A percentile compares a stretch with the other conserved stretches of the same genome.
Conservation (phyloP, 2,888 invertebrate genomes). For the Andrena fulva region DNA sequence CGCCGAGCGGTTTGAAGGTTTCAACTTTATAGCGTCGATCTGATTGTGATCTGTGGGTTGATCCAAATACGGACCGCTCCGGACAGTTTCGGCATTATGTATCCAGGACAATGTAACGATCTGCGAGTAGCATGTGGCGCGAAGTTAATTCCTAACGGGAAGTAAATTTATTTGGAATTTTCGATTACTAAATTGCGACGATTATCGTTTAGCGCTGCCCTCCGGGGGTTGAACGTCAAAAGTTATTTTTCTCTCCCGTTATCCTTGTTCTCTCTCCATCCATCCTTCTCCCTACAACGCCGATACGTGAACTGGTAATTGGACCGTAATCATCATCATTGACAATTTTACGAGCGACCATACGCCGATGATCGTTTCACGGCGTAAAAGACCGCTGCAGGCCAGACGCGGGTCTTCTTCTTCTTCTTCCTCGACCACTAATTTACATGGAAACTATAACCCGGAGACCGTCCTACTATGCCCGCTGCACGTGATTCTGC, state of each 20-base stretch:
- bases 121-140: slow-evolving; percentile 2
- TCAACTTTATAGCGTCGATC: not conserved
- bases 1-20: not conserved
- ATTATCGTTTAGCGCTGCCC: slow-evolving; percentile 53
- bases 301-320: slow-evolving; percentile 67
- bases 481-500: slow-evolving; percentile 5
- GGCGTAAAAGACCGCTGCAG: slow-evolving; percentile 65
- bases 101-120: slow-evolving; percentile 40
- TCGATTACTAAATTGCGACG: slow-evolving; percentile 59
- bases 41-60: not conserved
- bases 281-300: slow-evolving; percentile 4
- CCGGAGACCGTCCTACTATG: slow-evolving; percentile 45
- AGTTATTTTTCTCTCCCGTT: slow-evolving; percentile 55
- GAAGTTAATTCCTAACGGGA: slow-evolving; percentile 56
- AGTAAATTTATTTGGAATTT: slow-evolving; percentile 54
- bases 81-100: slow-evolving; percentile 30
- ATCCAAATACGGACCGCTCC: not conserved
- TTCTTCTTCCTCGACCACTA: slow-evolving; percentile 36
- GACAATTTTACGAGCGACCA: slow-evolving; percentile 71
- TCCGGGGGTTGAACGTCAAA: slow-evolving; percentile 41
- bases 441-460: slow-evolving; percentile 70
- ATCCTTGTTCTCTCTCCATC: not conserved
- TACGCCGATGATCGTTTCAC: slow-evolving; percentile 62
- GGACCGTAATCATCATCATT: slow-evolving; percentile 71
- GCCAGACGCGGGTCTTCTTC: slow-evolving; percentile 49